These are phyloP conservation scores for Sinotaia quadrata DNA, from an alignment of 2,888 invertebrate genomes.

Conservation along the genomic window DNA sequence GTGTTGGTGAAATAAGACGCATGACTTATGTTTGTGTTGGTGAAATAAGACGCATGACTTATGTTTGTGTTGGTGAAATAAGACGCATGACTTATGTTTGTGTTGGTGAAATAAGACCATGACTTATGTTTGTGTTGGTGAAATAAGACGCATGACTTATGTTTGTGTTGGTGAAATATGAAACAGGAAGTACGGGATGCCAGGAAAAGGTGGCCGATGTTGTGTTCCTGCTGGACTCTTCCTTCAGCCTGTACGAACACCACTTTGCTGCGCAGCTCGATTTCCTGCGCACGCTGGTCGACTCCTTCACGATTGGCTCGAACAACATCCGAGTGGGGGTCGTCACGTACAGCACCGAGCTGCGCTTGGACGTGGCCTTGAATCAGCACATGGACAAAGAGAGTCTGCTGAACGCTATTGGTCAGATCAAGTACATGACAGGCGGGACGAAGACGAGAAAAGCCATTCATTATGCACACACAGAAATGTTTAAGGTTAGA, in stretches of 20 bases:
- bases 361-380: constrained; percentile 41
- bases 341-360: constrained; percentile 29
- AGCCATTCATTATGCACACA: constrained; percentile 40
- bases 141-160: too few species aligned
- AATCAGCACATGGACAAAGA: constrained; percentile 37
- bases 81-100: too few species aligned
- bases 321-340: constrained; percentile 45
- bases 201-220: constrained; percentile 39
- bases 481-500: constrained; percentile 37
- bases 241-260: constrained; percentile 37
- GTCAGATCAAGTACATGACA: constrained; percentile 32
- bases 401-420: constrained; percentile 45
- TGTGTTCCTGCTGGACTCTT: constrained; percentile 45
- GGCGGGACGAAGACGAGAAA: constrained; percentile 49
- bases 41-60: too few species aligned
- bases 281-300: constrained; percentile 40
- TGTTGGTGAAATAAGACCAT: too few species aligned
- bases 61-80: too few species aligned
- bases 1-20: too few species aligned
- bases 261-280: constrained; percentile 39
- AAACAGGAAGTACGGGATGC: constrained; percentile 22
- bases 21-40: too few species aligned
- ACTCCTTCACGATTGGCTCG: constrained; percentile 38
- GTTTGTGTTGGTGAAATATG: too few species aligned
- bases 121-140: too few species aligned